Evolutionary conservation across 92 coral and sea anemone species (phyloP).

Genomic region (Heteractis magnifica): DNA sequence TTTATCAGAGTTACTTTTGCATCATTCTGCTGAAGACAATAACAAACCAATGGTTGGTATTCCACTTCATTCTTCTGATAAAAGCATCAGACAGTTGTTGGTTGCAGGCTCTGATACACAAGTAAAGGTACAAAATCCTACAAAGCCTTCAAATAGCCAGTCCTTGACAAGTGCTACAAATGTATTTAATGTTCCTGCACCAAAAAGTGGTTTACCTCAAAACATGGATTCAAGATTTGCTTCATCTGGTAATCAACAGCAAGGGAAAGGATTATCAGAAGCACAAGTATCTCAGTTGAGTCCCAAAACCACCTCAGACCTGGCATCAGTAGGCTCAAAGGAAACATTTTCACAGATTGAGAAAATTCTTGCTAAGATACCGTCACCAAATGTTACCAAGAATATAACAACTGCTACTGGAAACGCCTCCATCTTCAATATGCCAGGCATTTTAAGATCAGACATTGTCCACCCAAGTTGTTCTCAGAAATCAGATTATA

Average conservation of each 20-base stretch:
- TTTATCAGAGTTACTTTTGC: background rate
- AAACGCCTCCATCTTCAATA: background rate
- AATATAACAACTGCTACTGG: background rate
- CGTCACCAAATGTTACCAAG: slow-evolving; percentile 9
- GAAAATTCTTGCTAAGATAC: slow-evolving; percentile 39
- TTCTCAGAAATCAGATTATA: background rate
- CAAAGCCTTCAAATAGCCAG: background rate
- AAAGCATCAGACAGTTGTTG: background rate
- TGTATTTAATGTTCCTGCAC: background rate
- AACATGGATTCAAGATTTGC: background rate
- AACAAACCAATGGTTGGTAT: background rate
- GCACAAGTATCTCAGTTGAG: background rate
- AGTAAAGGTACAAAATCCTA: background rate
- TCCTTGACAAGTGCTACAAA: background rate
- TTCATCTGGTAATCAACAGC: background rate
- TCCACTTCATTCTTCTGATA: background rate
- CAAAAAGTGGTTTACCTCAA: slow-evolving; percentile 8
- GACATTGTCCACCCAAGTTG: background rate
- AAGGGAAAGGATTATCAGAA: background rate
- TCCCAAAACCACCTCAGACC: background rate
- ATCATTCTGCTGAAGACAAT: background rate
- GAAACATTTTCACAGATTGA: slow-evolving; percentile 30
- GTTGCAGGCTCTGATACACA: background rate
- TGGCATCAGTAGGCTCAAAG: slow-evolving; percentile 1
- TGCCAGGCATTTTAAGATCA: background rate